Evolutionary conservation across 2,113 vertebrate species (phyloP).

Genomic region (Delphinus delphis): DNA sequence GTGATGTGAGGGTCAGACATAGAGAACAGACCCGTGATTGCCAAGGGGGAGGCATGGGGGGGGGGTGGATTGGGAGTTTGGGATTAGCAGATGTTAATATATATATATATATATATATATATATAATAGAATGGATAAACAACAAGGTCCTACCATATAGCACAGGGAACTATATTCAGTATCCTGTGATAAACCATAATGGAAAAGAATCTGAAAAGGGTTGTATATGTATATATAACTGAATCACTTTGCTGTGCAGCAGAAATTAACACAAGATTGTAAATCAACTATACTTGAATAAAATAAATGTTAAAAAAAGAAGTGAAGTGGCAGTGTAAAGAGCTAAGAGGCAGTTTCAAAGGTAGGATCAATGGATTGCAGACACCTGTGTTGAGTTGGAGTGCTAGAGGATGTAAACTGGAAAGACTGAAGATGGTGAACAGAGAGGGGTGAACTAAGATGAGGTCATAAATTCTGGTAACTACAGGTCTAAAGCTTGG

Average conservation of each 20-base stretch:
- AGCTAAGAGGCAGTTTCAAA: background rate
- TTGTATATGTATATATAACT: background rate
- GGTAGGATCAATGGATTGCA: background rate
- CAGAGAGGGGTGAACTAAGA: background rate
- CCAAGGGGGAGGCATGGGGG: background rate
- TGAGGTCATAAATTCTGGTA: background rate
- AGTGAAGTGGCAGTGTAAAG: background rate
- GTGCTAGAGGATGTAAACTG: background rate
- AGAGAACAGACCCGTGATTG: background rate
- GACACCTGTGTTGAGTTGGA: rapidly evolving
- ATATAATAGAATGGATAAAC: background rate
- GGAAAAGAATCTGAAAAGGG: background rate
- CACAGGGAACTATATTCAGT: background rate
- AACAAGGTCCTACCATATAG: background rate
- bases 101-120: too few species aligned
- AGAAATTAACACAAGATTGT: background rate
- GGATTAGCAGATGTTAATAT: too few species aligned
- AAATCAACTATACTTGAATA: background rate
- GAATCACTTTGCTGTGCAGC: background rate
- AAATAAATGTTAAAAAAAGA: background rate
- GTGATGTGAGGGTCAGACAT: background rate
- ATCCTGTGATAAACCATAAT: background rate
- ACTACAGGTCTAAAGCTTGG: background rate
- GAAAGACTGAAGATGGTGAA: background rate
- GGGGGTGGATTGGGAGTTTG: too few species aligned